phyloP scores from a whole-genome alignment of 2,797 vertebrate species.

The Sebastes steindachneri region DNA sequence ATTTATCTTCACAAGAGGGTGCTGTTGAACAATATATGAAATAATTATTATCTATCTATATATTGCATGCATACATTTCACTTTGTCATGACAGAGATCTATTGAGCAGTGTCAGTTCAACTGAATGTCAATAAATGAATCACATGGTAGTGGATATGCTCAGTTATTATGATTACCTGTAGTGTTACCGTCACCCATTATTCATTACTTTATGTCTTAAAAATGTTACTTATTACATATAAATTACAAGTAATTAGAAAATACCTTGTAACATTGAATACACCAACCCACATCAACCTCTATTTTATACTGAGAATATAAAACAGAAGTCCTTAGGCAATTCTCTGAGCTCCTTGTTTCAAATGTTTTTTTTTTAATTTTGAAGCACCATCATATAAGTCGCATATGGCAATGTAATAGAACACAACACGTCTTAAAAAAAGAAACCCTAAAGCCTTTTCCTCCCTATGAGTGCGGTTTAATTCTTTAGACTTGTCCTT shows the following conservation, averaged over 20 bases:
- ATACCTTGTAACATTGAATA: background rate
- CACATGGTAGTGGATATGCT: background rate
- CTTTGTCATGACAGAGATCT: background rate
- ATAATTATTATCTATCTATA: background rate
- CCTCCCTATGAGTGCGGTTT: background rate
- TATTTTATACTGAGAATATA: no score
- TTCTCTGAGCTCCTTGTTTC: background rate
- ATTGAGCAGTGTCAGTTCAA: background rate
- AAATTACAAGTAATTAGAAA: background rate
- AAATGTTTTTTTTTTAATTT: background rate
- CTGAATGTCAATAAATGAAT: background rate
- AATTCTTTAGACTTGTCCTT: background rate
- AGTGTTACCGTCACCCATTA: background rate
- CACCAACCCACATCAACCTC: background rate
- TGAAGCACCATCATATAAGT: background rate
- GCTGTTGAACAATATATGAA: conserved; percentile 34
- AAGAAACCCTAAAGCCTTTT: background rate
- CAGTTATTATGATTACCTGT: background rate
- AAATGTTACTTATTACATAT: background rate
- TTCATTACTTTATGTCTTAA: background rate
- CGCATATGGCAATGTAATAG: no score
- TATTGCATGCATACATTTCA: background rate
- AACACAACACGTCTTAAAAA: background rate
- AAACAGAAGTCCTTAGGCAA: background rate
- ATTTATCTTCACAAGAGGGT: conserved; percentile 52